phyloP scores from a whole-genome alignment of 2,888 invertebrate genomes.

The Amitus sp. region DNA sequence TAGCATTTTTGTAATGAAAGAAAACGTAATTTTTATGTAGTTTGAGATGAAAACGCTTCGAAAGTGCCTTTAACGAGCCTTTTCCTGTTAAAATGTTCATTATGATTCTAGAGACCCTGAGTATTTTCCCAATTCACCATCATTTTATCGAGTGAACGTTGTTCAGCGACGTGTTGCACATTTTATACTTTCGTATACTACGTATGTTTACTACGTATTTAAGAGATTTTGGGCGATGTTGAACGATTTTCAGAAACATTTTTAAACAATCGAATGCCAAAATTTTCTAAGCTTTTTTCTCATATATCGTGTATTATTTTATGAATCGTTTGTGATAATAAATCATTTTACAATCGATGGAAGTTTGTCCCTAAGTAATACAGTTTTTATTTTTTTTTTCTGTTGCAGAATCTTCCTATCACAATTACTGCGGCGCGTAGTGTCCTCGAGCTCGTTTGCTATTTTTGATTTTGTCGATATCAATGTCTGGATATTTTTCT shows the following conservation, averaged over 20 bases:
- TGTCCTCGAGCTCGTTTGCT: constrained; percentile 73
- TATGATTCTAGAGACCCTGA: constrained; percentile 7
- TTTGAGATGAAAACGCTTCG: constrained; percentile 57
- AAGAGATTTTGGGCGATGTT: no score
- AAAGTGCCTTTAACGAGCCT: constrained; percentile 57
- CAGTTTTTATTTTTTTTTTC: no score
- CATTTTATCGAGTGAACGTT: not conserved
- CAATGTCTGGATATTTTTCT: constrained; percentile 79
- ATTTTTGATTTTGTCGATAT: constrained; percentile 75
- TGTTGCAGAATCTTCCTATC: no score
- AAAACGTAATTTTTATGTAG: constrained; percentile 60
- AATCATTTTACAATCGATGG: constrained; percentile 53
- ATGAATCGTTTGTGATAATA: constrained; percentile 64
- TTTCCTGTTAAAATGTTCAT: constrained; percentile 35
- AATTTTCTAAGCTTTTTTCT: constrained; percentile 49
- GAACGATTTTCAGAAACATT: no score
- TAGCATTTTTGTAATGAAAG: constrained; percentile 52
- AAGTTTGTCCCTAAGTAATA: no score
- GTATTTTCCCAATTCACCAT: constrained; percentile 11
- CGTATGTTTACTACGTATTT: no score
- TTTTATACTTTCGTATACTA: constrained; percentile 19
- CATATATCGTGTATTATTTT: constrained; percentile 58
- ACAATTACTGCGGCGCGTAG: constrained; percentile 79
- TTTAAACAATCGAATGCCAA: not conserved
- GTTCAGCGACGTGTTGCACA: constrained; percentile 7